Conservation (phyloP, 2,797 vertebrate species). For the Rhinella marina region DNA sequence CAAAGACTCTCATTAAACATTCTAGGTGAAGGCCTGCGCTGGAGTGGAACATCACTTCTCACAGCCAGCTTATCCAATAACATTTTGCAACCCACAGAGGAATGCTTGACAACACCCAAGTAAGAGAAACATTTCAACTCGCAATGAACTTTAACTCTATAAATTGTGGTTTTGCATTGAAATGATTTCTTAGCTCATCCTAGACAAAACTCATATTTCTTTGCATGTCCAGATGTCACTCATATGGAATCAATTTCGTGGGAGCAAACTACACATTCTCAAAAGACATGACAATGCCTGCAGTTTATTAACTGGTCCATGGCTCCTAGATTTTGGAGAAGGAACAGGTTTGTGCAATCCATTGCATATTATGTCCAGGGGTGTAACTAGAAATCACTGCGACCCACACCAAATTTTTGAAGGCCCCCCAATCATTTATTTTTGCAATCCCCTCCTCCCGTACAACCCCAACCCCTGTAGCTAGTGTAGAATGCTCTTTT, state of each 20-base stretch:
- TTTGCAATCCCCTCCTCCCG: too few relatives aligned
- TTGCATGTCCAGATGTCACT: neutral
- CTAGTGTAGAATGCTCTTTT: too few relatives aligned
- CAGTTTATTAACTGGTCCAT: neutral
- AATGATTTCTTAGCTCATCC: neutral
- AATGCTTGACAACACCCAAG: neutral
- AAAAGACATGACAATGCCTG: neutral
- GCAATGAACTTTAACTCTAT: conserved; percentile 1
- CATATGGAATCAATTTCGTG: neutral
- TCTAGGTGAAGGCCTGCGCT: neutral
- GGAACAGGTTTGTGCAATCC: neutral
- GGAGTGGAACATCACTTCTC: conserved; percentile 11
- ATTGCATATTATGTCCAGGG: too few relatives aligned
- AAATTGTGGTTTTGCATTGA: neutral
- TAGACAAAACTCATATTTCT: neutral
- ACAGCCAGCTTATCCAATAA: conserved; percentile 1
- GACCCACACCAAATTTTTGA: too few relatives aligned
- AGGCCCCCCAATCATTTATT: too few relatives aligned
- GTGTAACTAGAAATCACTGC: too few relatives aligned
- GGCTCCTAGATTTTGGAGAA: neutral
- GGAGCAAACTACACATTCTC: neutral
- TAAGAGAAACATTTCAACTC: neutral
- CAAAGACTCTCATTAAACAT: conserved; percentile 10
- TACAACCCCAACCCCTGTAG: too few relatives aligned
- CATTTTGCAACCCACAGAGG: neutral